Percentiles rank a stretch among this genome's conserved stretches.
phyloP scores from a whole-genome alignment of 2,113 vertebrate species.

The Spheniscus mendiculus region DNA sequence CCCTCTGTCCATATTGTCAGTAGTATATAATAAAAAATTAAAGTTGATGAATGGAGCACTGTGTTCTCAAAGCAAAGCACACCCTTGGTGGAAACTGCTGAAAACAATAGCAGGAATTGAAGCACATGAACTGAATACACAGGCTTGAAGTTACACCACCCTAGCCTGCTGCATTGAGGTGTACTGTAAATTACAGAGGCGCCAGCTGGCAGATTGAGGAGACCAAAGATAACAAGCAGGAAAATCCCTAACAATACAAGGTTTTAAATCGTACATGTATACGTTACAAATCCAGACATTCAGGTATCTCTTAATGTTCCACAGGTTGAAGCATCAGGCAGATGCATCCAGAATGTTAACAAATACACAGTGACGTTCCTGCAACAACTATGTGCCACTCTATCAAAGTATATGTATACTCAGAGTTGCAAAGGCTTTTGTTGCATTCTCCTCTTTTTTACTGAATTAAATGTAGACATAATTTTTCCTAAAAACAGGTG shows the following conservation, averaged over 20 bases:
- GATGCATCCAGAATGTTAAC: not conserved
- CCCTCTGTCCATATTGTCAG: not conserved
- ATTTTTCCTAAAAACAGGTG: not conserved
- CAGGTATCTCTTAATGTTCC: not conserved
- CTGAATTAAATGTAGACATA: not conserved
- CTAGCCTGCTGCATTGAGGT: not conserved
- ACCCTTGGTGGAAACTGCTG: constrained; percentile 25
- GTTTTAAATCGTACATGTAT: rapidly evolving
- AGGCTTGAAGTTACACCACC: not conserved
- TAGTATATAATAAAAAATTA: not conserved
- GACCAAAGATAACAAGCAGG: not conserved
- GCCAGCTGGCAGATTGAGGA: not conserved
- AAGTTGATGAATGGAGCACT: constrained; percentile 4
- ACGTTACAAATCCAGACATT: not conserved
- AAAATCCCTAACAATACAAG: not conserved
- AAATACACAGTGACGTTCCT: not conserved
- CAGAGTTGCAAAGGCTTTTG: not conserved
- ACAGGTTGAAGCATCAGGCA: not conserved
- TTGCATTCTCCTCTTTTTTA: not conserved
- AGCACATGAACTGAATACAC: not conserved
- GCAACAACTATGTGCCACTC: not conserved
- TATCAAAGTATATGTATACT: not conserved
- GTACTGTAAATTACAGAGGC: not conserved
- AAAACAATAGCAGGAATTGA: constrained; percentile 58
- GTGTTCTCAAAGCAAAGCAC: constrained; percentile 1